Base-by-base conservation (phyloP, 2,888 invertebrate species). In the Peribatodes rhomboidaria region DNA sequence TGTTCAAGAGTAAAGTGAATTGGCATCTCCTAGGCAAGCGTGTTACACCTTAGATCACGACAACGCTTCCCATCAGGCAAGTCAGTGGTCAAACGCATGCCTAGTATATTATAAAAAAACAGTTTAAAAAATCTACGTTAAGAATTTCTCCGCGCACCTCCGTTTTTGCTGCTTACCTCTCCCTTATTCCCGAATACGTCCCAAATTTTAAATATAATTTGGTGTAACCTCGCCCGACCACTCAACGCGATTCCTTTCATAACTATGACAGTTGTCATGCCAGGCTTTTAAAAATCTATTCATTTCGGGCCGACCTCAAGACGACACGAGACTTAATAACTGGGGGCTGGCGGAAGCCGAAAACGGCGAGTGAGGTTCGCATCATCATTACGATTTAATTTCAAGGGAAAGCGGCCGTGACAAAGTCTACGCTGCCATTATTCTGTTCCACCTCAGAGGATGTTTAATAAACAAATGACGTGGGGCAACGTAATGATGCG, bases 401-500 rank as follows among this genome's bases (percentile, higher is more conserved):
- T 89, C 82, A 82, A 85, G 86, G 88, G 89, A 90, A 90, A 88
- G 86, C 87, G 88, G 80, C 86, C 88, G 84, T 88, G 90, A 89
- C 91, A 89, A 90, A 89, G 89, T 90, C 91, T 87, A 82, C 84
- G 80, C 76, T 79, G 81, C 90, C 89, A 92, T 92, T 92, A 92
- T 91, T 87, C 85, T 83, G 88, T 91, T 90, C 90, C 88, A 89
- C 89, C 90, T 90, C 86, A 84, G 84, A 87, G 89, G 88, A 87
- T 89, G 90, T 89, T 92, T 92, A 89, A 90, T 91, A 91, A 91
- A 91, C 92, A 91, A 91, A 92, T 91, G 91, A 91, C 87, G 89
- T 88, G 87, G 86, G 88, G 82, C 83, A 79, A 82, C 81, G 84
- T 88, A 88, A 91, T 88, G 90, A 88, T 84, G 86, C 81, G 80